A percentile compares a stretch with the other conserved stretches of the same genome.
phyloP scores from a whole-genome alignment of 1,140 invertebrate genomes.

The Dendroctonus ponderosae region DNA sequence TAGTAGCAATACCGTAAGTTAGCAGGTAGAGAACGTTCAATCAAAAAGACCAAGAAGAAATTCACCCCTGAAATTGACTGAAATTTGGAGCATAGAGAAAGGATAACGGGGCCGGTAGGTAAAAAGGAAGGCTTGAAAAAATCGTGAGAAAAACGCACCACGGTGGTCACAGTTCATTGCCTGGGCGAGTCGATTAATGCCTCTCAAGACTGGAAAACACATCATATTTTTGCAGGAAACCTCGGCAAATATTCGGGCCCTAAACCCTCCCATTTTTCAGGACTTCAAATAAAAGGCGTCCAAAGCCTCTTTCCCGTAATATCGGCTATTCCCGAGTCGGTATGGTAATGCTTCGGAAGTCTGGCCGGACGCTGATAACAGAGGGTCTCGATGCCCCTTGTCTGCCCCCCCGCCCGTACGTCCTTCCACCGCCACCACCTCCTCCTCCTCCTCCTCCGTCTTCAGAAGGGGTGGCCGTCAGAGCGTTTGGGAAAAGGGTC shows the following conservation, averaged over 20 bases:
- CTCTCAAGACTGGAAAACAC: conserved; percentile 5
- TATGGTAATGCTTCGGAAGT: conserved; percentile 49
- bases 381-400: conserved; percentile 42
- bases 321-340: conserved; percentile 49
- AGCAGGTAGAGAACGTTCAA: conserved; percentile 22
- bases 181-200: neutral
- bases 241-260: conserved; percentile 26
- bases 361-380: conserved; percentile 52
- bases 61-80: conserved; percentile 23
- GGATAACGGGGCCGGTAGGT: conserved; percentile 18
- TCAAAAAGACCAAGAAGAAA: conserved; percentile 18
- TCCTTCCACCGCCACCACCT: conserved; percentile 16
- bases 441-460: neutral
- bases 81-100: conserved; percentile 8
- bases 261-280: conserved; percentile 26
- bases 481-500: conserved; percentile 22
- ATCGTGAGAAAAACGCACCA: conserved; percentile 19
- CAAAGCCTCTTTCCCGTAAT: conserved; percentile 39
- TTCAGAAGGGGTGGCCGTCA: conserved; percentile 15
- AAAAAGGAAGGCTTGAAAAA: conserved; percentile 6
- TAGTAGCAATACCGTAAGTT: conserved; percentile 11
- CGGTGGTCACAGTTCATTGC: too few relatives aligned
- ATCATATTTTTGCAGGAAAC: conserved; percentile 15
- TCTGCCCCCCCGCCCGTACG: conserved; percentile 29
- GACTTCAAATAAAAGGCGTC: conserved; percentile 30